A percentile compares a stretch with the other conserved stretches of the same genome.
These are phyloP conservation scores for Taenaris catops DNA, from an alignment of 2,888 invertebrate species.

Conservation along the genomic window DNA sequence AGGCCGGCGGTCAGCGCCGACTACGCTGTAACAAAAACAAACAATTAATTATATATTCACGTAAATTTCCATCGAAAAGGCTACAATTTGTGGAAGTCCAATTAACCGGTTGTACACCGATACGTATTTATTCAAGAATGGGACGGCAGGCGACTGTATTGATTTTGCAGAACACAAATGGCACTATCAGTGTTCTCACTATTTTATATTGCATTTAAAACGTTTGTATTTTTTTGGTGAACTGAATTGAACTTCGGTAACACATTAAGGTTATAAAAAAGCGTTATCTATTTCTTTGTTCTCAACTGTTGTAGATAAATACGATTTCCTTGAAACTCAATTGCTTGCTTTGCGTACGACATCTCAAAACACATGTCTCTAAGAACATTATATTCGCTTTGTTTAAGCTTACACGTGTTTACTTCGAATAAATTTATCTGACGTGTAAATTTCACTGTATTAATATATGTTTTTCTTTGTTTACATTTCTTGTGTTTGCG, in stretches of 20 bases:
- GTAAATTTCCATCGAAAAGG: constrained; percentile 1
- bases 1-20: constrained; percentile 33
- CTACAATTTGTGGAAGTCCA: not conserved
- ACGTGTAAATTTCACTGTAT: too few species aligned
- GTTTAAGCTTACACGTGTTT: too few species aligned
- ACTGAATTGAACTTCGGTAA: not conserved
- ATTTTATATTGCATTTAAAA: not conserved
- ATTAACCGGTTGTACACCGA: not conserved
- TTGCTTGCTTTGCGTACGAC: too few species aligned
- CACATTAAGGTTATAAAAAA: not conserved
- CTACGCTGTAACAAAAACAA: constrained; percentile 28
- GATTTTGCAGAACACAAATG: not conserved
- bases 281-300: not conserved
- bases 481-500: too few species aligned
- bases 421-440: too few species aligned
- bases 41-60: constrained; percentile 10
- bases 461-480: too few species aligned
- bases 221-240: not conserved
- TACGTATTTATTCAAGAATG: not conserved
- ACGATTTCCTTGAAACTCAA: too few species aligned
- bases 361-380: too few species aligned
- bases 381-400: too few species aligned
- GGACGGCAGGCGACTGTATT: not conserved
- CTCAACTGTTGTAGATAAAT: too few species aligned
- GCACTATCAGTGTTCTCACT: too few species aligned